Conservation (phyloP, 2,113 vertebrate genomes). For the Passer montanus region DNA sequence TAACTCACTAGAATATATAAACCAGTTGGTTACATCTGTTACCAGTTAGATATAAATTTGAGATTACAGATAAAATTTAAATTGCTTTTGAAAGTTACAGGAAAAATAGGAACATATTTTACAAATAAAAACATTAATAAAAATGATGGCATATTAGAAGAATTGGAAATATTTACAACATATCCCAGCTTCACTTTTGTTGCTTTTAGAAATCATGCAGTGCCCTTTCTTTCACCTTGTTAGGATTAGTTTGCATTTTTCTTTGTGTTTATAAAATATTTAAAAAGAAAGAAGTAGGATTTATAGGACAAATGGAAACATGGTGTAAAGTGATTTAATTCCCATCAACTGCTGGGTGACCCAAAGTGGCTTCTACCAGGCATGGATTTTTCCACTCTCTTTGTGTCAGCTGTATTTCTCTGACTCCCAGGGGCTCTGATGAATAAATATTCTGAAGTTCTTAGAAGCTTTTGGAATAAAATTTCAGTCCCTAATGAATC, state of each 20-base stretch:
- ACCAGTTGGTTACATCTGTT: conserved; percentile 75
- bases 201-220: conserved; percentile 36
- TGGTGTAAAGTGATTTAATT: conserved; percentile 51
- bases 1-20: conserved; percentile 60
- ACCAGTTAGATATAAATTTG: conserved; percentile 75
- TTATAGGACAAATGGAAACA: conserved; percentile 61
- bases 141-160: conserved; percentile 66
- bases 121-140: conserved; percentile 66
- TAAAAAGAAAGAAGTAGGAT: conserved; percentile 47
- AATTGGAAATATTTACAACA: conserved; percentile 70
- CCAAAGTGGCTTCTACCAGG: conserved; percentile 19
- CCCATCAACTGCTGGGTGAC: conserved; percentile 34
- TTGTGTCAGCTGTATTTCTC: conserved; percentile 13
- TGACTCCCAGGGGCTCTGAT: background rate
- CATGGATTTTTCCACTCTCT: conserved; percentile 50
- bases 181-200: conserved; percentile 40
- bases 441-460: conserved; percentile 19
- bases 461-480: background rate
- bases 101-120: conserved; percentile 65
- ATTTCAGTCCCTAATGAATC: background rate
- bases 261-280: conserved; percentile 60
- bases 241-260: conserved; percentile 62
- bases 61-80: conserved; percentile 73
- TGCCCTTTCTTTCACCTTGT: conserved; percentile 63
- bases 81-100: conserved; percentile 70